Base-by-base conservation (phyloP, 2,797 vertebrate genomes). In the Sebastes cheni region DNA sequence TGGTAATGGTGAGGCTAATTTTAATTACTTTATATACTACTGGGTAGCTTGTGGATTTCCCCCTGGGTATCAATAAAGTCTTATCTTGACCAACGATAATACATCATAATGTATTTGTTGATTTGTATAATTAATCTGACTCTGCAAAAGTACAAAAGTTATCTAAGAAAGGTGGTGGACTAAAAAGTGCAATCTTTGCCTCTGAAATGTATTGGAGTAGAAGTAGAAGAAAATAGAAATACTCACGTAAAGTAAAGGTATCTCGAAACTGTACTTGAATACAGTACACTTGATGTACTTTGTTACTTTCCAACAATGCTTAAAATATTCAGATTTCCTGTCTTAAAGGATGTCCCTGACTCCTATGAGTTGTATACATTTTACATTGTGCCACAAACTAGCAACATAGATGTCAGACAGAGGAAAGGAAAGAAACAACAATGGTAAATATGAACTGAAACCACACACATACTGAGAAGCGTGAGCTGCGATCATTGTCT, bases 401-500 rank as follows among this genome's bases (percentile, higher is more conserved):
- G 14, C 12, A 42, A 64, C 7, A 25, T 2, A 71, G 18, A 67
- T 6, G 8, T 20, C 8, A 5, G 18, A 54, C 66, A 60, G 25
- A 34, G 1, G 58, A 1, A 29, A 16, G 8, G 16, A 52, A 23
- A 10, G 6, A 62, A 34, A 76, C 2, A 54, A 36, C 5, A 60
- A 58, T 36, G 62, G 8, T 32, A 8, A 20, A 59, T 54, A 14
- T 32, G 20, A 78, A 72, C 39, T 36, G 22, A 36, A 75, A 66
- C 14, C 52, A 54, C n/a, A 5, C 22, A 4, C 5, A 13, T 29
- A 18, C 27, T 16, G 23, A 71, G 8, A 50, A 34, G 8, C 12
- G 58, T 59, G 72, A 61, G 18, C 70, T 29, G 66, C 6, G 58
- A 74, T 79, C 42, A 55, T 56, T 66, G 72, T 72, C 56, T 52